Evolutionary conservation across 2,888 invertebrate genomes (phyloP), one percentile per base, ranked within the genome.

Genomic region (Rhagophthalmus giganteus): DNA sequence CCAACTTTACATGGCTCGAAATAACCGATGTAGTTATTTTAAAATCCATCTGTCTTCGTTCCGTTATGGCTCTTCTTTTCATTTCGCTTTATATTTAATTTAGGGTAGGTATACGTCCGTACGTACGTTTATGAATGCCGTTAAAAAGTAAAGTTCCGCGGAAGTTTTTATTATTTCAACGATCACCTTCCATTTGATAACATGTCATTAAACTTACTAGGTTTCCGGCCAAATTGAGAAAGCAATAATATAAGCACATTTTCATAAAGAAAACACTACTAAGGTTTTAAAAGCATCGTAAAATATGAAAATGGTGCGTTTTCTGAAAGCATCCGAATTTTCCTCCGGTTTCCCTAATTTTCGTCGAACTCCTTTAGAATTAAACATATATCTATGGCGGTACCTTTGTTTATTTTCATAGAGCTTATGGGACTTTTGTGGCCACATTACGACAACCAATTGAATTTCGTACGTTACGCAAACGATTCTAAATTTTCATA

Each of bases 251-350:
- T 20, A 20, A 20, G 20, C 20, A 20, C 20, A 20, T 28, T 11
- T 28, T 28, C 28, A 28, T 28, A 28, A 28, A 28, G 28, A 28
- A 10, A 28, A 28, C 8, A 10, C 28, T n/a, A 5, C 9, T n/a
- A 28, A 28, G 11, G 28, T 11, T 28, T 20, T 28, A 28, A n/a
- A 28, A 28, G 11, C 28, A 3, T 20, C 20, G 20, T 39, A 39
- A 39, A 38, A 30, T 39, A 39, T 27, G 39, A 15, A 39, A n/a
- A 15, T 16, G 39, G 20, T 12, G 8, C 20, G 30, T 39, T 39
- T 39, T 26, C 39, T 39, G 20, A 39, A 39, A 39, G 39, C 39
- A 30, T 39, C 26, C 13, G 26, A 39, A 39, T 30, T 30, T 39
- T 30, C 39, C 15, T 13, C 13, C 26, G 30, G 30, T 30, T 39